Percentiles rank a stretch among this genome's conserved stretches.
These are phyloP conservation scores for Spermophilus dauricus DNA, from an alignment of 2,113 vertebrate species.

Conservation along the genomic window DNA sequence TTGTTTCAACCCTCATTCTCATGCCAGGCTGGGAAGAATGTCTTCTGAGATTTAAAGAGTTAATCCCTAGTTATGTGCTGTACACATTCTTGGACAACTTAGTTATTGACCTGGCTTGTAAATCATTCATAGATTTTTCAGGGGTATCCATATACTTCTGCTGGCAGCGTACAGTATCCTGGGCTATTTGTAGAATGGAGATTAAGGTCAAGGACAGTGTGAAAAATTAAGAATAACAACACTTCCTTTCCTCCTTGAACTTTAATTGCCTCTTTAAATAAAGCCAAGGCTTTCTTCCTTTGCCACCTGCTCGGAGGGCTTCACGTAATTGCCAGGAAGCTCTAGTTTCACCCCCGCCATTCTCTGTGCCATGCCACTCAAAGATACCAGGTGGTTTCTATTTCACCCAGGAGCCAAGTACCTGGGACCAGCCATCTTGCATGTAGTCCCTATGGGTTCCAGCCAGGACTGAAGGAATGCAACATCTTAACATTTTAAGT, in stretches of 20 bases:
- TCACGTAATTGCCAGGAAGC: slow-evolving; percentile 22
- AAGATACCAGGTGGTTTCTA: neutral
- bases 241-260: slow-evolving; percentile 80
- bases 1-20: slow-evolving; percentile 49
- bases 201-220: slow-evolving; percentile 77
- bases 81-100: slow-evolving; percentile 84
- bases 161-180: slow-evolving; percentile 72
- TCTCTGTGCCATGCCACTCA: neutral
- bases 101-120: slow-evolving; percentile 89
- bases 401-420: neutral
- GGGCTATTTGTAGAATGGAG: slow-evolving; percentile 78
- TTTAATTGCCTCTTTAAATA: slow-evolving; percentile 73
- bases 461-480: slow-evolving; percentile 46
- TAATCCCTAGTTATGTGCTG: slow-evolving; percentile 80
- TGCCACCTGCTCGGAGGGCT: slow-evolving; percentile 54
- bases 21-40: slow-evolving; percentile 49
- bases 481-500: slow-evolving; percentile 60
- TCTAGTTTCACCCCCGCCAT: neutral
- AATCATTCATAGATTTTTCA: slow-evolving; percentile 88
- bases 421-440: neutral
- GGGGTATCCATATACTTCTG: slow-evolving; percentile 81
- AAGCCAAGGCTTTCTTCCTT: slow-evolving; percentile 54
- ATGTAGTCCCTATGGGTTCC: neutral
- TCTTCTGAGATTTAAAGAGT: slow-evolving; percentile 81
- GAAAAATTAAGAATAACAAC: slow-evolving; percentile 79